Evolutionary conservation across 2,113 vertebrate genomes (phyloP).

Genomic region (Grus americana): DNA sequence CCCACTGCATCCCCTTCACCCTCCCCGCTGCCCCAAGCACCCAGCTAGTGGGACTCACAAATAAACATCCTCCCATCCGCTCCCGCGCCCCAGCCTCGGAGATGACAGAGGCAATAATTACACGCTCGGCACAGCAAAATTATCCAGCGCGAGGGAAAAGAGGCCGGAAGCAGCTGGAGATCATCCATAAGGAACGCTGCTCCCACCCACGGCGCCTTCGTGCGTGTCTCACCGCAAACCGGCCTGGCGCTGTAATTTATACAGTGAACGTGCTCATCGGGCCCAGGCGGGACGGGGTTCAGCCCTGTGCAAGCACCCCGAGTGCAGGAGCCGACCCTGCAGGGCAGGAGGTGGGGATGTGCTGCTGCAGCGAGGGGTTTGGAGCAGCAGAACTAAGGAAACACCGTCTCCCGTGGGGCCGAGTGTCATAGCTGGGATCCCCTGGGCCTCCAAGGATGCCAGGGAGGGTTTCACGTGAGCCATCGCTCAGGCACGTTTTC

Average conservation of each 20-base stretch:
- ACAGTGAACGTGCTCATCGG: accelerated
- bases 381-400: not conserved
- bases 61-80: constrained; percentile 58
- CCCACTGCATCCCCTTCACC: accelerated
- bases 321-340: accelerated
- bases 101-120: constrained; percentile 45
- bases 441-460: not conserved
- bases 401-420: accelerated
- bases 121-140: constrained; percentile 15
- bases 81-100: not conserved
- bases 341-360: not conserved
- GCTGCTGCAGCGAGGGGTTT: not conserved
- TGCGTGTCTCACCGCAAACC: not conserved
- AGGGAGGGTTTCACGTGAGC: not conserved
- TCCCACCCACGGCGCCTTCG: not conserved
- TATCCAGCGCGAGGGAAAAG: not conserved
- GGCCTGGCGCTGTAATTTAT: accelerated
- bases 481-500: accelerated
- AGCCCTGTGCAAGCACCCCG: accelerated
- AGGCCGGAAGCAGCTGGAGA: constrained; percentile 48
- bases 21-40: not conserved
- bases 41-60: constrained; percentile 32
- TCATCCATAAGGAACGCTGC: not conserved
- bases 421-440: not conserved
- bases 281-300: not conserved